These are phyloP conservation scores for Sesia apiformis DNA, from an alignment of 2,888 invertebrate genomes.

Conservation along the genomic window DNA sequence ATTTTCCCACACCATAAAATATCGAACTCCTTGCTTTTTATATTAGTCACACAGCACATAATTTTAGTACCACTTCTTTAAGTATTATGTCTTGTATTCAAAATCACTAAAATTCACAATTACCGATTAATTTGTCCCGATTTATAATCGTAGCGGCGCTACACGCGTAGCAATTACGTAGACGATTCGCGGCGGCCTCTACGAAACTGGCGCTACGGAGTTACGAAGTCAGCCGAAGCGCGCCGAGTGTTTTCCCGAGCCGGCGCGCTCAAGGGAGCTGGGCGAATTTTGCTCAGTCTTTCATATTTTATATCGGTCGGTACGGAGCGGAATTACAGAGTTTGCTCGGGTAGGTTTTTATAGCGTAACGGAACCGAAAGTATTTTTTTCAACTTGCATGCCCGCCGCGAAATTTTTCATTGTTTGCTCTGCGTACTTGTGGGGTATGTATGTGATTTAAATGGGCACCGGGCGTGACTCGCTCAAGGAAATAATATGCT, in stretches of 20 bases:
- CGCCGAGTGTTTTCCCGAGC: constrained; percentile 25
- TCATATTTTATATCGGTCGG: constrained; percentile 71
- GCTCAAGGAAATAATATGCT: constrained; percentile 24
- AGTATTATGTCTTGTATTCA: neutral
- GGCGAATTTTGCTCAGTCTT: constrained; percentile 64
- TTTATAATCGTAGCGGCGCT: constrained; percentile 15
- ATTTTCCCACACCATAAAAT: constrained; percentile 62
- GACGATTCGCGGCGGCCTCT: constrained; percentile 27
- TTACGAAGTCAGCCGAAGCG: constrained; percentile 36
- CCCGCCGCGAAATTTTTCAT: constrained; percentile 49
- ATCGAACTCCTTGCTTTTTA: constrained; percentile 4
- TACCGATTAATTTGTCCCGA: constrained; percentile 35
- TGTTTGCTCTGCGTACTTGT: constrained; percentile 48
- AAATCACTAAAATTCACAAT: constrained; percentile 39
- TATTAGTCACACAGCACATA: constrained; percentile 47
- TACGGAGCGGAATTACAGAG: constrained; percentile 64
- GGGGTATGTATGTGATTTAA: constrained; percentile 47
- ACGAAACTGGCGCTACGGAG: constrained; percentile 66
- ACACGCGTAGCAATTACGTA: constrained; percentile 23
- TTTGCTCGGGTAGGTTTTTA: constrained; percentile 69
- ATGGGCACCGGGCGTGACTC: constrained; percentile 34
- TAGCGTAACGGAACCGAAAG: constrained; percentile 48
- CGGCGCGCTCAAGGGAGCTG: constrained; percentile 35
- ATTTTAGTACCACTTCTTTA: constrained; percentile 23
- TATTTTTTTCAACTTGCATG: constrained; percentile 47